Percentiles rank a stretch among this genome's conserved stretches.
These are phyloP conservation scores for Aporrectodea caliginosa DNA, from an alignment of 1,140 invertebrate species.

Conservation along the genomic window DNA sequence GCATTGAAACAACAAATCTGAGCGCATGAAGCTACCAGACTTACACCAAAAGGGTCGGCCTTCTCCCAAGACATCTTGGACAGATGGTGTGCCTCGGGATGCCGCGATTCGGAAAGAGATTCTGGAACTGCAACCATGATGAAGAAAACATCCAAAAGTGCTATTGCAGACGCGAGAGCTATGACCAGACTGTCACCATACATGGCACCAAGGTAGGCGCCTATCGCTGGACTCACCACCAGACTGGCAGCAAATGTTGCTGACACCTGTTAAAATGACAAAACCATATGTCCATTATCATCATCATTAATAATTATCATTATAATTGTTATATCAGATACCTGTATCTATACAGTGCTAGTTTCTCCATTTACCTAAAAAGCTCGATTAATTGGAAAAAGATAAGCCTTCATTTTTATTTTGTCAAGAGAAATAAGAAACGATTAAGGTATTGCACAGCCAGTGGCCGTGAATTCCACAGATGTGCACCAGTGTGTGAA, in stretches of 20 bases:
- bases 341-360: too few species aligned
- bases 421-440: too few species aligned
- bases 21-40: conserved; percentile 36
- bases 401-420: too few species aligned
- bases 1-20: background rate
- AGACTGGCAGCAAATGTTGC: conserved; percentile 98
- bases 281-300: too few species aligned
- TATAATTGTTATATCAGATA: too few species aligned
- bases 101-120: conserved; percentile 77
- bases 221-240: conserved; percentile 93
- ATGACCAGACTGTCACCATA: conserved; percentile 93
- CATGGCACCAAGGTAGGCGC: conserved; percentile 82
- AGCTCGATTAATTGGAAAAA: too few species aligned
- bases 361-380: too few species aligned
- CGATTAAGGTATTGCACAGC: too few species aligned
- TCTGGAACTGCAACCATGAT: conserved; percentile 97
- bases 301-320: too few species aligned
- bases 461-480: too few species aligned
- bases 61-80: conserved; percentile 70
- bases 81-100: conserved; percentile 46
- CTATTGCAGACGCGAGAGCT: conserved; percentile 86
- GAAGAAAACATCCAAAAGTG: conserved; percentile 94
- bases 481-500: too few species aligned
- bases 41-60: conserved; percentile 92
- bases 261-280: too few species aligned